Conservation (phyloP, 2,113 vertebrate genomes). For the Danionella cerebrum region DNA sequence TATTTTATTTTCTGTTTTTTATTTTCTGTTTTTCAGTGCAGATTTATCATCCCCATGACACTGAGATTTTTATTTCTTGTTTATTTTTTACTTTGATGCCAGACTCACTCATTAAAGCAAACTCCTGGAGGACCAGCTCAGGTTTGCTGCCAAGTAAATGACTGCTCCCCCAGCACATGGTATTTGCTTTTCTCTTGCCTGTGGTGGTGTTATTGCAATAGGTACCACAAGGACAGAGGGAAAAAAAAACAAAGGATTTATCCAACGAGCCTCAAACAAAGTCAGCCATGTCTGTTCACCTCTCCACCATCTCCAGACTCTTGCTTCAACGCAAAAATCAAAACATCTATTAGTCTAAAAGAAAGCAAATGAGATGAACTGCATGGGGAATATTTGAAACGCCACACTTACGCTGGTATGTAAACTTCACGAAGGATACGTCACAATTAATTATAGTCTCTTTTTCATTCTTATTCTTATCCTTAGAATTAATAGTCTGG, state of each 20-base stretch:
- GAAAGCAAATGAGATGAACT: background rate
- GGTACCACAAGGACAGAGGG: conserved; percentile 36
- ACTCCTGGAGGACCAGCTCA: conserved; percentile 16
- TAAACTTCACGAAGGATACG: no score
- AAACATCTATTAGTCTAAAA: conserved; percentile 2
- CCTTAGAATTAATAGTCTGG: background rate
- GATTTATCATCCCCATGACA: conserved; percentile 7
- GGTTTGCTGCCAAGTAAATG: conserved; percentile 34
- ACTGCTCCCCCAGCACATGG: conserved; percentile 27
- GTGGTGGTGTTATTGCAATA: conserved; percentile 36
- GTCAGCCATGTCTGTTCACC: conserved; percentile 2
- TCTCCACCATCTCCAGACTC: conserved; percentile 4
- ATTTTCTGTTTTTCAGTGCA: background rate
- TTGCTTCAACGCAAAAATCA: conserved; percentile 1
- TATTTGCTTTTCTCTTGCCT: conserved; percentile 37
- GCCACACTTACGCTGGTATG: background rate
- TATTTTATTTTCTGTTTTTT: background rate
- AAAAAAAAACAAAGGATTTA: conserved; percentile 36
- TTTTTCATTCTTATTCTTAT: background rate
- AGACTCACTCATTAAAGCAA: conserved; percentile 23
- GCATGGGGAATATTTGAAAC: no score
- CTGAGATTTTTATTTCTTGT: conserved; percentile 22
- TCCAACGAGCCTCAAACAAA: conserved; percentile 39
- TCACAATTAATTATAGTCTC: no score
- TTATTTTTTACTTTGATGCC: no score